Evolutionary conservation across 2,888 invertebrate genomes (phyloP), one percentile per base, ranked within the genome.

Genomic region (Polyommatus iphigenia): DNA sequence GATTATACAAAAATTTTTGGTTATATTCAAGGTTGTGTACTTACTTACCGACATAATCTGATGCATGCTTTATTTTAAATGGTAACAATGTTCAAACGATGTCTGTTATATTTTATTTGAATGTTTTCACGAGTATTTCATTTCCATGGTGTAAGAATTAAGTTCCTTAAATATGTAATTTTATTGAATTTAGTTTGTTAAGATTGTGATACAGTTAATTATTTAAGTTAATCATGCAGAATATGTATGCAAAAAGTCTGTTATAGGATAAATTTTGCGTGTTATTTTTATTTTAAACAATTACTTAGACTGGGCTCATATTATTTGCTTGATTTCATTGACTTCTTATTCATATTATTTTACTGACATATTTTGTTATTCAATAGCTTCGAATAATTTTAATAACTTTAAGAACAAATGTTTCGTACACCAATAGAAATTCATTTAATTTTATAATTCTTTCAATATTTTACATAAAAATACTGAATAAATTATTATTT

Each of bases 141-240:
- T 87, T 88, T 88, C 85, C 85, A 86, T 87, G 89, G 90, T 92
- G 90, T 93, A 91, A 90, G 83, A 87, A 84, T 93, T 67, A 92
- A 92, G 93, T 93, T 93, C 93, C 93, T 93, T 88, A n/a, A n/a
- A 84, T 87, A 86, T 88, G 85, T 91, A 89, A 90, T 89, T 86
- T 88, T 89, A 90, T 89, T 88, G 86, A 87, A 83, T 85, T 86
- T 83, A 90, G 91, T 89, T 86, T 85, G 88, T 83, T 92, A 93
- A 93, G 92, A 91, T 91, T 91, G 93, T 93, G 93, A 93, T 93
- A 93, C 93, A 92, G 93, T 92, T 90, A 92, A 90, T 87, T 88
- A 36, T 77, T 82, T 93, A 91, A 92, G 93, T 86, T 87, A 89
- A 88, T 85, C 87, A 87, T 88, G 87, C 87, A 87, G 85, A 78